Conservation (phyloP, 2,888 invertebrate genomes). For the Aricia artaxerxes region DNA sequence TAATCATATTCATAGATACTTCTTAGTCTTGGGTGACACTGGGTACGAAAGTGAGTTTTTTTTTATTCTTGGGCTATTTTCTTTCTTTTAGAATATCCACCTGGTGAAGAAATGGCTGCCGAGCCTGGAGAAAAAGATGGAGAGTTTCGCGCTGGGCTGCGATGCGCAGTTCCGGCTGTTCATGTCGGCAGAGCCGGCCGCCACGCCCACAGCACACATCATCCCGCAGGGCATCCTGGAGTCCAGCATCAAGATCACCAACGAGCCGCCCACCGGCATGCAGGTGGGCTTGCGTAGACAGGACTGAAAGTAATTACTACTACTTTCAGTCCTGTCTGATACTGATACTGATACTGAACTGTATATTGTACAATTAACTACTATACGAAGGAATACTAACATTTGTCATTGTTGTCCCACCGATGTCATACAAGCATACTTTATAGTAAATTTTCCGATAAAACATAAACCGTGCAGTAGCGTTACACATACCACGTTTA, state of each 20-base stretch:
- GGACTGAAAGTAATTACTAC: too few species aligned
- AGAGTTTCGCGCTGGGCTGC: slow-evolving; percentile 89
- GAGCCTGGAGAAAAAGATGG: slow-evolving; percentile 93
- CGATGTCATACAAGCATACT: too few species aligned
- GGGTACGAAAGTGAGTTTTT: too few species aligned
- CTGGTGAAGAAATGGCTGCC: slow-evolving; percentile 97
- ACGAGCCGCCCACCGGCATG: slow-evolving; percentile 98
- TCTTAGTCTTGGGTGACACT: too few species aligned
- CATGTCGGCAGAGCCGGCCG: slow-evolving; percentile 96
- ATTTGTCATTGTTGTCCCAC: too few species aligned
- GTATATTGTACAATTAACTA: too few species aligned
- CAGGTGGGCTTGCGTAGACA: slow-evolving; percentile 57
- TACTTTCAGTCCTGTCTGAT: too few species aligned
- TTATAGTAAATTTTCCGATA: too few species aligned
- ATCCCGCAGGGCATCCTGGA: slow-evolving; percentile 98
- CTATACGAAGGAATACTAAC: too few species aligned
- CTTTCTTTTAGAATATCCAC: slow-evolving; percentile 89
- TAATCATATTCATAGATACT: not conserved
- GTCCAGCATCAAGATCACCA: slow-evolving; percentile 97
- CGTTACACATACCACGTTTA: too few species aligned
- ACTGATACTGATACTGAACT: too few species aligned
- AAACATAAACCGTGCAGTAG: too few species aligned
- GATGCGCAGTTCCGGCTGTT: slow-evolving; percentile 92
- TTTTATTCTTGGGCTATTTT: not conserved
- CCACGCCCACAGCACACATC: slow-evolving; percentile 91